phyloP scores from a whole-genome alignment of 2,888 invertebrate species.

The Patella caerulea region DNA sequence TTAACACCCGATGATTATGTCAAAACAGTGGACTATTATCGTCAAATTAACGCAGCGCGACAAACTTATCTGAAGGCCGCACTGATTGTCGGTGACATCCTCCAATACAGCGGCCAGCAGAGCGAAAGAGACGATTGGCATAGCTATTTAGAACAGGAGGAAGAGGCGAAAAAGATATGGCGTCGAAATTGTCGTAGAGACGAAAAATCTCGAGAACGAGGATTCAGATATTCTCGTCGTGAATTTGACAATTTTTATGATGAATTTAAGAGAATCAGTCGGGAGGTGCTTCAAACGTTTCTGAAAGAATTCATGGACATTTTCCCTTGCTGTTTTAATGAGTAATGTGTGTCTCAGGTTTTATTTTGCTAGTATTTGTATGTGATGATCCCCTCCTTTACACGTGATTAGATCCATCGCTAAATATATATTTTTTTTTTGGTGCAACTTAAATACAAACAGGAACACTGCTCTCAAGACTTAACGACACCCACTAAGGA shows the following conservation, averaged over 20 bases:
- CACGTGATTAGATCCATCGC: too few species aligned
- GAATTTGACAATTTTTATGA: too few species aligned
- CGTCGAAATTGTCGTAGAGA: background rate
- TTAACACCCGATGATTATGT: constrained; percentile 6
- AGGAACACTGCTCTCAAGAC: too few species aligned
- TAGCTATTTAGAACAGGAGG: background rate
- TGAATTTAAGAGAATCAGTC: background rate
- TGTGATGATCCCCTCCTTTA: too few species aligned
- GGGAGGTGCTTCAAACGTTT: constrained; percentile 1
- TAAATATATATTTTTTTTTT: too few species aligned
- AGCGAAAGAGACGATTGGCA: constrained; percentile 15
- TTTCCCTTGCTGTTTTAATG: constrained; percentile 16
- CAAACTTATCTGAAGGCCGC: constrained; percentile 7
- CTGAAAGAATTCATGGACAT: constrained; percentile 8
- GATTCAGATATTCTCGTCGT: too few species aligned
- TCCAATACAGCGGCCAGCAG: background rate
- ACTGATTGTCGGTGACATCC: background rate
- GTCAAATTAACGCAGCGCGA: constrained; percentile 16
- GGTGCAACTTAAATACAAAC: too few species aligned
- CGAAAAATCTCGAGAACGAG: background rate
- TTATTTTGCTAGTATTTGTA: too few species aligned
- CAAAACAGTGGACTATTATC: constrained; percentile 4
- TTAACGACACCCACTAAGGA: too few species aligned
- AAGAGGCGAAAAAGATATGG: constrained; percentile 1
- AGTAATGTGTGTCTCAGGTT: background rate